Evolutionary conservation across 2,797 vertebrate genomes (phyloP).

Genomic region (Antrozous pallidus): DNA sequence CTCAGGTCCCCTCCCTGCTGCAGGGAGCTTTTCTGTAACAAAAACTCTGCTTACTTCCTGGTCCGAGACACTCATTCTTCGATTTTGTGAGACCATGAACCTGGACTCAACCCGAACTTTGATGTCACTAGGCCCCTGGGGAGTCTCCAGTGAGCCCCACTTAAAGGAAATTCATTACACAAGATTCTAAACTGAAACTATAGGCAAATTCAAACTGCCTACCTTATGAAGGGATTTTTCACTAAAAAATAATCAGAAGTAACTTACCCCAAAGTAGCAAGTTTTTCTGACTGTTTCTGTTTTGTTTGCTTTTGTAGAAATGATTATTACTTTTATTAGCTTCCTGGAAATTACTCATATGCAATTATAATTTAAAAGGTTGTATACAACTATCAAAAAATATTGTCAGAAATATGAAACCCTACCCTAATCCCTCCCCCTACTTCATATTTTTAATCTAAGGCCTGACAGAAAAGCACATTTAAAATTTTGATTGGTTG

Average conservation of each 20-base stretch:
- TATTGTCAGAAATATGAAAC: neutral
- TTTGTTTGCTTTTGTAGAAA: slow-evolving; percentile 17
- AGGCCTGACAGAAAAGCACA: slow-evolving; percentile 9
- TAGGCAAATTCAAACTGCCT: neutral
- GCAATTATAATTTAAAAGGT: neutral
- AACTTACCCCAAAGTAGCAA: neutral
- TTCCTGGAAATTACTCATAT: neutral
- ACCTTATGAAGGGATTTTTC: neutral
- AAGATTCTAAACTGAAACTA: neutral
- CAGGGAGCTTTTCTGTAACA: too few species aligned
- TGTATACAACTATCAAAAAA: neutral
- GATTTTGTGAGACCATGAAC: too few species aligned
- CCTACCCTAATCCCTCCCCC: neutral
- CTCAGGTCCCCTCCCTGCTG: too few species aligned
- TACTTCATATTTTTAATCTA: slow-evolving; percentile 15
- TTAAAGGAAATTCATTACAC: neutral
- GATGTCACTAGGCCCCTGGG: neutral
- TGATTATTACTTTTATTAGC: slow-evolving; percentile 8
- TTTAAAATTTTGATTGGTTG: neutral
- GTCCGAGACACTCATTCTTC: too few species aligned
- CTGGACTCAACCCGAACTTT: too few species aligned
- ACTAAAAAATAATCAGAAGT: slow-evolving; percentile 39
- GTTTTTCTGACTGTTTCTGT: neutral
- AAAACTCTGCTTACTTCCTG: too few species aligned
- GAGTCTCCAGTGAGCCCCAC: neutral